Percentiles rank a stretch among this genome's conserved stretches.
These are phyloP conservation scores for Lepidochitona cinerea DNA, from an alignment of 2,888 invertebrate species.

Conservation along the genomic window DNA sequence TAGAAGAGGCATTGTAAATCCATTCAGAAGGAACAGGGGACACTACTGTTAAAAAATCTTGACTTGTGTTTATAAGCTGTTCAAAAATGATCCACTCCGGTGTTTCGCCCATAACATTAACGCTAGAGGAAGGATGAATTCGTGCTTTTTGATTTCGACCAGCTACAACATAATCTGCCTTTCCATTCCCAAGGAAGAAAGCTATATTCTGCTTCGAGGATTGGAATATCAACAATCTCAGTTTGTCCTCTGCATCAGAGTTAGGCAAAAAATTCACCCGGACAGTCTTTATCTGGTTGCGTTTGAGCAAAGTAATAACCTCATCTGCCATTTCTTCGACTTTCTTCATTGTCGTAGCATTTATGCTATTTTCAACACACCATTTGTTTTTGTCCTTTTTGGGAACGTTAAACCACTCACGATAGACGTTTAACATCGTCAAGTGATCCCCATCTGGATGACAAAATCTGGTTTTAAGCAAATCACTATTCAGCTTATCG, in stretches of 20 bases:
- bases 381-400: constrained; percentile 53
- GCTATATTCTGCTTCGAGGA: constrained; percentile 48
- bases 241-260: background rate
- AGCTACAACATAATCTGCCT: constrained; percentile 53
- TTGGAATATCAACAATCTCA: constrained; percentile 44
- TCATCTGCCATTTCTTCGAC: constrained; percentile 52
- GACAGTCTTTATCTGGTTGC: constrained; percentile 36
- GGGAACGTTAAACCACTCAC: constrained; percentile 48
- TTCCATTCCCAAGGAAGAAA: constrained; percentile 51
- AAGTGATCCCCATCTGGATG: constrained; percentile 58
- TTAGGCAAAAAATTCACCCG: constrained; percentile 27
- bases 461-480: constrained; percentile 53
- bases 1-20: constrained; percentile 33
- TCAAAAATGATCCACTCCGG: constrained; percentile 61
- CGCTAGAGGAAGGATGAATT: constrained; percentile 59
- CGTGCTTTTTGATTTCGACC: constrained; percentile 39
- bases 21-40: constrained; percentile 49
- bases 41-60: constrained; percentile 52
- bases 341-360: constrained; percentile 60
- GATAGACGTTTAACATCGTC: constrained; percentile 55
- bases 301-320: constrained; percentile 37
- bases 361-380: constrained; percentile 65
- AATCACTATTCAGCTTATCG: constrained; percentile 51
- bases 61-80: constrained; percentile 50
- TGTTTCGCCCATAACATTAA: constrained; percentile 37